A percentile compares a stretch with the other conserved stretches of the same genome.
Evolutionary conservation across 2,797 vertebrate genomes (phyloP).

Genomic region (Acipenser transmontanus): DNA sequence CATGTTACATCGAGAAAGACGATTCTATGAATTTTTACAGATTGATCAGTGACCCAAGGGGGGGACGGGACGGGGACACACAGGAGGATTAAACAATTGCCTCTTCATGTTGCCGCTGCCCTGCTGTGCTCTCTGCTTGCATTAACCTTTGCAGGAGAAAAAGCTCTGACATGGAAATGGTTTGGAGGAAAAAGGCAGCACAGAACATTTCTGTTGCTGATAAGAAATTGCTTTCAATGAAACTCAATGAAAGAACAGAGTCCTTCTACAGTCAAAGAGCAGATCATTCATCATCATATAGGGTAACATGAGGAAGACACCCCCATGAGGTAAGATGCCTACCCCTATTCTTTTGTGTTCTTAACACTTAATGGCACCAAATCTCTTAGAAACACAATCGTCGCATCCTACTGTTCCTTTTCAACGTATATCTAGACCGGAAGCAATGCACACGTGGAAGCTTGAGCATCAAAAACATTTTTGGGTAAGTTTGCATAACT

Average conservation of each 20-base stretch:
- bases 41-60: slow-evolving; percentile 38
- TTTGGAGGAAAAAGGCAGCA: slow-evolving; percentile 18
- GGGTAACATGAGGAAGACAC: too few species aligned
- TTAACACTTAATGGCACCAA: too few species aligned
- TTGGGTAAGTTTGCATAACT: too few species aligned
- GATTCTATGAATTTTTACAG: slow-evolving; percentile 31
- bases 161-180: not conserved
- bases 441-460: too few species aligned
- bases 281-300: too few species aligned
- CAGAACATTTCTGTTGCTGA: slow-evolving; percentile 22
- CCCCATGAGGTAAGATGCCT: too few species aligned
- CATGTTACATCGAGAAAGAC: slow-evolving; percentile 29
- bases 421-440: too few species aligned
- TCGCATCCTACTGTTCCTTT: too few species aligned
- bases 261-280: slow-evolving; percentile 19
- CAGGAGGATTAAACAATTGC: slow-evolving; percentile 14
- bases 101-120: slow-evolving; percentile 10
- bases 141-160: slow-evolving; percentile 15
- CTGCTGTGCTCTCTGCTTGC: slow-evolving; percentile 10
- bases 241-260: slow-evolving; percentile 24
- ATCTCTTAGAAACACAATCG: too few species aligned
- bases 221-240: slow-evolving; percentile 29
- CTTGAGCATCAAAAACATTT: too few species aligned
- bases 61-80: slow-evolving; percentile 7
- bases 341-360: too few species aligned